Percentiles rank a stretch among this genome's conserved stretches.
phyloP scores from a whole-genome alignment of 2,797 vertebrate species.

The Trematomus bernacchii region DNA sequence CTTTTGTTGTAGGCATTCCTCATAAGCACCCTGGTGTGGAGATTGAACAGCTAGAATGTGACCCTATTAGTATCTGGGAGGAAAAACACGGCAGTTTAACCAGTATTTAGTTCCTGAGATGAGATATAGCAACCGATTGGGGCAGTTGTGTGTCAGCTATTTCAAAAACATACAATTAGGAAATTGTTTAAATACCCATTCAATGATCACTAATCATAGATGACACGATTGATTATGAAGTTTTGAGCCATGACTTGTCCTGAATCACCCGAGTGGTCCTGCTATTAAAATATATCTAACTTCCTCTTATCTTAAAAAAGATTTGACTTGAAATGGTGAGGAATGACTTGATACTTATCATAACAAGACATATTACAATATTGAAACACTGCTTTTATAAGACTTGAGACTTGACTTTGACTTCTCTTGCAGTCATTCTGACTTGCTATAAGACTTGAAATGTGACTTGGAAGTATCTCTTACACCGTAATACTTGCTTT shows the following conservation, averaged over 20 bases:
- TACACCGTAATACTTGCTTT: no score
- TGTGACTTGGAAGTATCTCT: not conserved
- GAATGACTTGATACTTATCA: not conserved
- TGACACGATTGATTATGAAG: not conserved
- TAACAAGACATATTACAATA: not conserved
- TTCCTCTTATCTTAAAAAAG: no score
- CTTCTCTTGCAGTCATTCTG: not conserved
- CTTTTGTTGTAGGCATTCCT: slow-evolving; percentile 27
- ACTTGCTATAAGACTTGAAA: not conserved
- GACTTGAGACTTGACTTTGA: not conserved
- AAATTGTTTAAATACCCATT: not conserved
- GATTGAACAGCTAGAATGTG: slow-evolving; percentile 6
- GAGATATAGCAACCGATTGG: not conserved
- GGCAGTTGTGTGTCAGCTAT: not conserved
- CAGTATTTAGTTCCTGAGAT: slow-evolving; percentile 4
- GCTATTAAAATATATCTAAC: not conserved
- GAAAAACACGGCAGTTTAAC: not conserved
- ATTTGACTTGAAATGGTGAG: no score
- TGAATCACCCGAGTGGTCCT: not conserved
- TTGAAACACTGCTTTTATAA: no score
- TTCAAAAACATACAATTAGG: not conserved
- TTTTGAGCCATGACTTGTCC: not conserved
- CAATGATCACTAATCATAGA: not conserved
- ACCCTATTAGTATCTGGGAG: not conserved
- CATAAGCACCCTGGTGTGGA: slow-evolving; percentile 19